phyloP scores from a whole-genome alignment of 2,888 invertebrate species.

The Drosophila prolongata region DNA sequence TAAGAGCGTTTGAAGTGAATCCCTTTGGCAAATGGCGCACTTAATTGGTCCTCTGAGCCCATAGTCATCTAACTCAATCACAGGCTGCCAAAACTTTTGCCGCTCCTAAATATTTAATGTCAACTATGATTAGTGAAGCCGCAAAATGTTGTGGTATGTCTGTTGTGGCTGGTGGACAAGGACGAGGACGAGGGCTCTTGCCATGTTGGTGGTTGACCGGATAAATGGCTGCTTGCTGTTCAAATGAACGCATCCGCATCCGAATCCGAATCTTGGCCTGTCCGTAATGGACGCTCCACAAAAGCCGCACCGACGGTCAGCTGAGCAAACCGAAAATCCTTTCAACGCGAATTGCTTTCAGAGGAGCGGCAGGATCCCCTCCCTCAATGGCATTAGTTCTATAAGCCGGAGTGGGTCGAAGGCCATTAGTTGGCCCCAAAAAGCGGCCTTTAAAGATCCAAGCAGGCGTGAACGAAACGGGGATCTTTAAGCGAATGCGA shows the following conservation, averaged over 20 bases:
- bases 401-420: constrained; percentile 36
- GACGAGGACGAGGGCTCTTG: neutral
- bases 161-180: constrained; percentile 12
- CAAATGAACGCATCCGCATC: constrained; percentile 46
- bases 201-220: constrained; percentile 21
- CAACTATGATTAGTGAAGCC: constrained; percentile 46
- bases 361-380: constrained; percentile 14
- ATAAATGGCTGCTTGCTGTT: constrained; percentile 42
- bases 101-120: constrained; percentile 61
- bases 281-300: constrained; percentile 3
- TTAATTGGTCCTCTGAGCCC: constrained; percentile 46
- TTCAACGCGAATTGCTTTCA: constrained; percentile 70
- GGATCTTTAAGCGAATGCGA: constrained; percentile 63
- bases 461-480: constrained; percentile 53
- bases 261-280: neutral
- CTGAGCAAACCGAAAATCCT: constrained; percentile 66
- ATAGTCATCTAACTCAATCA: constrained; percentile 67
- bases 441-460: constrained; percentile 51
- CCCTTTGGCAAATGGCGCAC: constrained; percentile 17
- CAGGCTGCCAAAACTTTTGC: constrained; percentile 22
- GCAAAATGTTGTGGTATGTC: constrained; percentile 17
- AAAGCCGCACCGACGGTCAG: constrained; percentile 55
- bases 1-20: constrained; percentile 1
- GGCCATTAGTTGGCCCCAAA: constrained; percentile 58
- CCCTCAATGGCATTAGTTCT: constrained; percentile 40